Percentiles rank a stretch among this genome's conserved stretches.
These are phyloP conservation scores for Aphaenogaster rudis DNA, from an alignment of 1,140 invertebrate genomes.

Conservation along the genomic window DNA sequence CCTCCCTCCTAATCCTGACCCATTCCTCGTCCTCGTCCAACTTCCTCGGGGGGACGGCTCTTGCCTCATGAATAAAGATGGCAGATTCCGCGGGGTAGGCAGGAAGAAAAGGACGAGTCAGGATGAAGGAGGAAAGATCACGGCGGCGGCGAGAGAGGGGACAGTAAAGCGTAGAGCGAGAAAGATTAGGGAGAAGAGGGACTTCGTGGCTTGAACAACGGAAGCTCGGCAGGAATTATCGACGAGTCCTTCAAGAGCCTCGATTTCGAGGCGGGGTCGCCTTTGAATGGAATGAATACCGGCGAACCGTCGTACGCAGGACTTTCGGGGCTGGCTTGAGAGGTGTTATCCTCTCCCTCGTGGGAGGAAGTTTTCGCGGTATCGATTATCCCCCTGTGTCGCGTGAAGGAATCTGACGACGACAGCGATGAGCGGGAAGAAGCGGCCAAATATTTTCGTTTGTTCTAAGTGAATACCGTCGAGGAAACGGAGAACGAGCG, in stretches of 20 bases:
- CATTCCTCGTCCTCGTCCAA: slow-evolving; percentile 4
- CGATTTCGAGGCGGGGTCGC: slow-evolving; percentile 42
- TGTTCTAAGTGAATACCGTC: slow-evolving; percentile 50
- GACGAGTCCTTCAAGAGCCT: slow-evolving; percentile 58
- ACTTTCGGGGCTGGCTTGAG: slow-evolving; percentile 29
- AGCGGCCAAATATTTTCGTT: slow-evolving; percentile 60
- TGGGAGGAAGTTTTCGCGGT: slow-evolving; percentile 25
- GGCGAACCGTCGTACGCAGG: slow-evolving; percentile 58
- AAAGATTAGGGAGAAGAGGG: slow-evolving; percentile 50
- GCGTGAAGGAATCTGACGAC: slow-evolving; percentile 16
- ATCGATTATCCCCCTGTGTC: slow-evolving; percentile 53
- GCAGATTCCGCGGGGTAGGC: slow-evolving; percentile 42
- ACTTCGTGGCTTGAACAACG: slow-evolving; percentile 43
- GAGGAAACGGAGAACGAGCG: slow-evolving; percentile 22
- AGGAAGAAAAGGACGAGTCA: slow-evolving; percentile 42
- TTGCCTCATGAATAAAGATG: slow-evolving; percentile 72
- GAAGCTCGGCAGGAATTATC: slow-evolving; percentile 62
- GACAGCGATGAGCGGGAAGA: slow-evolving; percentile 30
- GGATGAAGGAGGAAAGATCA: slow-evolving; percentile 42
- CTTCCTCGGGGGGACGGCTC: slow-evolving; percentile 36
- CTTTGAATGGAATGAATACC: slow-evolving; percentile 65
- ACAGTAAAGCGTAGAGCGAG: background rate
- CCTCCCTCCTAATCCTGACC: background rate
- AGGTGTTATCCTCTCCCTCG: slow-evolving; percentile 49
- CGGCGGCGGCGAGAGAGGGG: background rate